Base-by-base conservation (phyloP, 2,888 invertebrate species). In the Steinernema scapterisci region DNA sequence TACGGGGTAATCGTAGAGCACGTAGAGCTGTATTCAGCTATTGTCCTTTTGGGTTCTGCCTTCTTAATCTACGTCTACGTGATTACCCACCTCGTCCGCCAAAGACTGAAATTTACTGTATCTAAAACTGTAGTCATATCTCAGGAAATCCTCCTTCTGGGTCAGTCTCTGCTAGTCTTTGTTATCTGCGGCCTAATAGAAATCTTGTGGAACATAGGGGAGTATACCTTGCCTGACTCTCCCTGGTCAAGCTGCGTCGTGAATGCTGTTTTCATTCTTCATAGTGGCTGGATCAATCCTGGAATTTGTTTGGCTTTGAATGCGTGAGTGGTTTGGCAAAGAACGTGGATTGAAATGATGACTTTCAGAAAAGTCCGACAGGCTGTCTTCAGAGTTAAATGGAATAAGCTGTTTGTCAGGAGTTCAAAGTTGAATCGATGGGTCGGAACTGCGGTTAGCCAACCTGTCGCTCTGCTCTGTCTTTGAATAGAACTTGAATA, bases 231-330 rank as follows among this genome's bases (percentile, higher is more conserved):
- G 27, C 63, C 63, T 5, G 63, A 9, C 16, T 63, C 63, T 2
- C 27, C 16, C 1, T 27, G 27, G 63, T n/a, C 31, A 13, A 16
- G 19, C 5, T 21, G 16, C 6, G 31, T n/a, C 1, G 31, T 27
- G 1, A 63, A 63, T 27, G 38, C 63, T 31, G 16, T 25, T n/a
- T 31, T 31, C 31, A 31, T 63, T 7, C 16, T 63, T 6, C 63
- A 63, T n/a, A 25, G 63, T 38, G 63, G 63, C 7, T 63, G 63
- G 63, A 16, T 63, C 31, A 63, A 63, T 31, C 63, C 63, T 9
- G 31, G 27, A 31, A 25, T 63, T 16, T 63, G 63, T n/a, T 27
- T 63, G 16, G 1, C 31, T 1, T 38, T 63, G 27, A 63, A 31
- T 25, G 9, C 31, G 63, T 63, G 31, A 3, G 38, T 38, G 9